Percentiles rank a stretch among this genome's conserved stretches.
Evolutionary conservation across 2,888 invertebrate species (phyloP).

Genomic region (Andrena flavipes): DNA sequence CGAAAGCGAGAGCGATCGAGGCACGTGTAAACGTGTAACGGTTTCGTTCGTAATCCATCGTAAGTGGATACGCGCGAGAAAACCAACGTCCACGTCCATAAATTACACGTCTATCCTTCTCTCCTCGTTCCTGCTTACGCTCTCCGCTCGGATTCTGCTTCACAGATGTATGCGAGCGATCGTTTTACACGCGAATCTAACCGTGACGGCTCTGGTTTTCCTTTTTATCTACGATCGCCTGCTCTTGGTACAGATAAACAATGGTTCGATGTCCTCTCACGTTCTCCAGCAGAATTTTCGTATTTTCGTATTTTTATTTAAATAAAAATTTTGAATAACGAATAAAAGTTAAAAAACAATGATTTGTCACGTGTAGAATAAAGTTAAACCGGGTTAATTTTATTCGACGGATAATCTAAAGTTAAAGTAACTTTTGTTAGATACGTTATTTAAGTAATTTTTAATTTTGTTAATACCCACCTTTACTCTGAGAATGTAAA

Average conservation of each 20-base stretch:
- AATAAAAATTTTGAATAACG: too few relatives aligned
- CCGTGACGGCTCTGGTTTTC: neutral
- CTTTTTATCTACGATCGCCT: neutral
- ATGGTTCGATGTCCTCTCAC: neutral
- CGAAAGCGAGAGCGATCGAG: constrained; percentile 43
- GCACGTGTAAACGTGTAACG: constrained; percentile 37
- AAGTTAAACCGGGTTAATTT: too few relatives aligned
- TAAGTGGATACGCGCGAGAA: constrained; percentile 63
- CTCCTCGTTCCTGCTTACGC: constrained; percentile 6
- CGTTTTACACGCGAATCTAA: constrained; percentile 14
- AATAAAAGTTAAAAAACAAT: too few relatives aligned
- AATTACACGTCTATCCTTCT: constrained; percentile 38
- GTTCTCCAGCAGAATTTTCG: neutral
- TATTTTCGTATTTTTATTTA: neutral
- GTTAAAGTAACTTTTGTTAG: too few relatives aligned
- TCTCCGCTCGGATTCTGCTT: constrained; percentile 2
- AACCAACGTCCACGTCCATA: constrained; percentile 36
- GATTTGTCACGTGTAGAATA: too few relatives aligned
- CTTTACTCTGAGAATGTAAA: too few relatives aligned
- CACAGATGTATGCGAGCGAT: neutral
- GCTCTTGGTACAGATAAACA: neutral
- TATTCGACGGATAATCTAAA: too few relatives aligned
- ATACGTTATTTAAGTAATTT: too few relatives aligned
- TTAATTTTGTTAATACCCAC: too few relatives aligned
- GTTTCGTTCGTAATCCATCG: constrained; percentile 47